Conservation (phyloP, 1,140 invertebrate species). For the Oryctes rhinoceros region DNA sequence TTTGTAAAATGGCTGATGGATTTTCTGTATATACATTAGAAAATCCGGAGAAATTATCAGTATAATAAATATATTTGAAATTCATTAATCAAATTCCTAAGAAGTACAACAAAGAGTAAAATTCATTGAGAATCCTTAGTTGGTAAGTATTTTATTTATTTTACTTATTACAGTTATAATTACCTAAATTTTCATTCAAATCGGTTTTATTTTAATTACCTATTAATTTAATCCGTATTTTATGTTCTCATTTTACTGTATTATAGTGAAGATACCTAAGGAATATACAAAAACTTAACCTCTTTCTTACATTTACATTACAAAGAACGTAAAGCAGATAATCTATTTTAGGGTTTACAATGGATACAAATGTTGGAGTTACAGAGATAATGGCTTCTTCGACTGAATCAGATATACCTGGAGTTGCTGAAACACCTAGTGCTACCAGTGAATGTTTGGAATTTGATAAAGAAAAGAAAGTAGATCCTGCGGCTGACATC, state of each 20-base stretch:
- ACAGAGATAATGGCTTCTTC: not conserved
- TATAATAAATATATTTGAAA: not conserved
- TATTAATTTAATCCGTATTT: too few relatives aligned
- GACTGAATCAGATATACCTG: not conserved
- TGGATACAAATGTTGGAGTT: constrained; percentile 11
- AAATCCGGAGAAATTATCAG: not conserved
- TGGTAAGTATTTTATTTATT: not conserved
- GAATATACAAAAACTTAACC: constrained; percentile 18
- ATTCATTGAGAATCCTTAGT: not conserved
- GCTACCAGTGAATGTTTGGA: not conserved
- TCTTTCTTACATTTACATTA: not conserved
- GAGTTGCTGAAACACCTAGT: not conserved
- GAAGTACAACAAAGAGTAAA: not conserved
- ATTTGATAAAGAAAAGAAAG: not conserved
- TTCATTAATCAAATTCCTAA: not conserved
- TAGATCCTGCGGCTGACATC: not conserved
- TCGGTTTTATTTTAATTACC: too few relatives aligned
- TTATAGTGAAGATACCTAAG: not conserved
- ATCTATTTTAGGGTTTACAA: constrained; percentile 9
- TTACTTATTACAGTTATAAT: not conserved
- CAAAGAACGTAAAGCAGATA: not conserved
- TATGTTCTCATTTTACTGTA: not conserved
- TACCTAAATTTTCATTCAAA: constrained; percentile 3
- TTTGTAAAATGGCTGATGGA: constrained; percentile 41
- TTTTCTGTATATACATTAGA: constrained; percentile 21